Conservation (phyloP, 1,140 invertebrate genomes). For the Tetragonula clypearis region DNA sequence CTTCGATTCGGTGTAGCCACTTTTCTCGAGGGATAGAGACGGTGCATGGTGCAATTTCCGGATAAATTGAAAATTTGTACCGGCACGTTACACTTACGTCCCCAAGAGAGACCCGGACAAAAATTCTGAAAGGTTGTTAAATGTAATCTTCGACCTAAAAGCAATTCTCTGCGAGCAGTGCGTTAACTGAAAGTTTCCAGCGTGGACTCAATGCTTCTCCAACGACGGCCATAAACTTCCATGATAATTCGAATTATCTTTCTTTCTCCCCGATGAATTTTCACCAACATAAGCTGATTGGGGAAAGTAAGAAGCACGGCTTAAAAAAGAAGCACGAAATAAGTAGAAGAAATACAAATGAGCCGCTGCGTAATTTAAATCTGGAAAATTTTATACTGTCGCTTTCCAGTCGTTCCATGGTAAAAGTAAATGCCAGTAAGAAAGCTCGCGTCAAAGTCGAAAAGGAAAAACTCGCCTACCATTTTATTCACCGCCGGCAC, state of each 20-base stretch:
- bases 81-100: background rate
- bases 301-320: background rate
- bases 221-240: background rate
- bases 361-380: background rate
- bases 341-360: conserved; percentile 16
- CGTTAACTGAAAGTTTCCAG: background rate
- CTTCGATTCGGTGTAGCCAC: background rate
- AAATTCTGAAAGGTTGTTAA: background rate
- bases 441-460: too few relatives aligned
- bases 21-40: background rate
- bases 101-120: background rate
- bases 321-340: background rate
- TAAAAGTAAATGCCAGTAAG: too few relatives aligned
- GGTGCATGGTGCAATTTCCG: conserved; percentile 7
- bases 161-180: background rate
- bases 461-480: conserved; percentile 4
- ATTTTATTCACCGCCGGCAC: background rate
- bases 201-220: too few relatives aligned
- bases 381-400: background rate
- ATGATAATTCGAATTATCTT: too few relatives aligned
- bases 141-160: conserved; percentile 1
- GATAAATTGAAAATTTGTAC: conserved; percentile 38
- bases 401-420: background rate
- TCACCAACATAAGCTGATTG: background rate
- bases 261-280: background rate